A percentile compares a stretch with the other conserved stretches of the same genome.
These are phyloP conservation scores for Volucella bombylans DNA, from an alignment of 2,888 invertebrate species.

Conservation along the genomic window DNA sequence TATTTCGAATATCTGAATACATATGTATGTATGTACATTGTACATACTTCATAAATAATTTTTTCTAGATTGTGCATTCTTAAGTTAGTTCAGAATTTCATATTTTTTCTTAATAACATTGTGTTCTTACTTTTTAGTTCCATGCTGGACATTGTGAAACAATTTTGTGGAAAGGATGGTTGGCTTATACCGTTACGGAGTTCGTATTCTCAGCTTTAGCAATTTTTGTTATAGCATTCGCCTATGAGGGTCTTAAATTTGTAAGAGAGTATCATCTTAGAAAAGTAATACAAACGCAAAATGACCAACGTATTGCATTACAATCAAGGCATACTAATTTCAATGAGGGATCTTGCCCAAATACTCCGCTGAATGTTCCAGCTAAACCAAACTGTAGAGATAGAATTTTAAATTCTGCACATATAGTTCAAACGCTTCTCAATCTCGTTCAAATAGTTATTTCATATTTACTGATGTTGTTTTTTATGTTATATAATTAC, in stretches of 20 bases:
- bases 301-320: slow-evolving; percentile 75
- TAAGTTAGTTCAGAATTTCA: background rate
- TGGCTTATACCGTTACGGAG: slow-evolving; percentile 87
- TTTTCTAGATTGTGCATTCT: background rate
- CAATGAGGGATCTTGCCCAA: slow-evolving; percentile 74
- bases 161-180: slow-evolving; percentile 92
- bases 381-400: slow-evolving; percentile 74
- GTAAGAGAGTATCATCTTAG: slow-evolving; percentile 83
- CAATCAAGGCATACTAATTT: slow-evolving; percentile 72
- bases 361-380: slow-evolving; percentile 72
- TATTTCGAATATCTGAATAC: no score
- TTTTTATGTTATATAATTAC: slow-evolving; percentile 82
- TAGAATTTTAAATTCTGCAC: slow-evolving; percentile 77
- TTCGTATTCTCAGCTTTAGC: slow-evolving; percentile 94
- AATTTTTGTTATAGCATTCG: slow-evolving; percentile 92
- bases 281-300: slow-evolving; percentile 75
- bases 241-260: slow-evolving; percentile 98
- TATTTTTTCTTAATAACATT: background rate
- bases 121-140: slow-evolving; percentile 85
- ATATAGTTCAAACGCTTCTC: slow-evolving; percentile 79
- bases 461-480: slow-evolving; percentile 81
- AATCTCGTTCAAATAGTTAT: slow-evolving; percentile 80
- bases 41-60: no score
- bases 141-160: slow-evolving; percentile 90
- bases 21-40: no score